Conservation (phyloP, 2,113 vertebrate species). For the Lynx canadensis region DNA sequence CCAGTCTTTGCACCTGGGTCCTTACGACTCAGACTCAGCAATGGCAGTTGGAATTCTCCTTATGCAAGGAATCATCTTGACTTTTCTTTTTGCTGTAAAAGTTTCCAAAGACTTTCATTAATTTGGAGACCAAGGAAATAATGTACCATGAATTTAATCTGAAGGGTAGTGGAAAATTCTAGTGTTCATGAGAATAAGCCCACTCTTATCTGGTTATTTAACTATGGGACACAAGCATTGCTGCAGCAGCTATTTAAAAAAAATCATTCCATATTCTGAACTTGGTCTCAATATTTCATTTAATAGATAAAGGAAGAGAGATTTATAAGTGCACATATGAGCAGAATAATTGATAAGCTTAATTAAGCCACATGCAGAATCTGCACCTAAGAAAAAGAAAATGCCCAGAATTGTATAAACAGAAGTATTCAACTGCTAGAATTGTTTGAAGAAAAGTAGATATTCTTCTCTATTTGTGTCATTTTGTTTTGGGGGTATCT, state of each 20-base stretch:
- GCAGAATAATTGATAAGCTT: neutral
- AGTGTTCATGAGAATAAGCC: neutral
- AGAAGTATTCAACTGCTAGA: neutral
- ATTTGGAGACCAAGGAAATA: neutral
- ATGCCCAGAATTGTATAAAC: neutral
- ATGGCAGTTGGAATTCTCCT: neutral
- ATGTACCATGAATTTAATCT: neutral
- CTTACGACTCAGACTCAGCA: neutral
- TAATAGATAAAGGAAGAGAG: neutral
- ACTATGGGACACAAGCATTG: neutral
- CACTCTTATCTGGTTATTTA: neutral
- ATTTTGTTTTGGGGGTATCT: neutral
- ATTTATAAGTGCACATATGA: neutral
- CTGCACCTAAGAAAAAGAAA: neutral
- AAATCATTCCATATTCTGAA: neutral
- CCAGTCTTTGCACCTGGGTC: neutral
- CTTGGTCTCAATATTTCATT: neutral
- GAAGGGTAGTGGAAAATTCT: neutral
- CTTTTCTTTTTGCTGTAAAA: neutral
- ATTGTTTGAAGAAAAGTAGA: slow-evolving; percentile 5
- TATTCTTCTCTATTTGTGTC: neutral
- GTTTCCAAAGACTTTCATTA: neutral
- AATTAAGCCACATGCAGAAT: neutral
- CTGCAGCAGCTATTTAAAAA: neutral
- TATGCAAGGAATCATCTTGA: neutral